Evolutionary conservation across 2,888 invertebrate species (phyloP).

Genomic region (Dasysyrphus tricinctus): DNA sequence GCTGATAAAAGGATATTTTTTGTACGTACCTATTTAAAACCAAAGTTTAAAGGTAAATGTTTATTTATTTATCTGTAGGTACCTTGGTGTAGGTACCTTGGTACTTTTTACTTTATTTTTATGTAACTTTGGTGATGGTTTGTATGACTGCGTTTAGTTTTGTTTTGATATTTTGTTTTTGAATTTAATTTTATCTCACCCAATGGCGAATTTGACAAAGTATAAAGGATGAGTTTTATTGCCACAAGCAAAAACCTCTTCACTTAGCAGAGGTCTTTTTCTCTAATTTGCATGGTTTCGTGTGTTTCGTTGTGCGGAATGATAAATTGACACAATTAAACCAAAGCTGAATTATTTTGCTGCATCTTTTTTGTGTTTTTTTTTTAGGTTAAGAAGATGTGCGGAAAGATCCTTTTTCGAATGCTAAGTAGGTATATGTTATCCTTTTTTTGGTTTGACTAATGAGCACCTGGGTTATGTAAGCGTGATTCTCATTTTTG

Average conservation of each 20-base stretch:
- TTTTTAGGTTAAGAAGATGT: not conserved
- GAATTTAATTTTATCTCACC: not conserved
- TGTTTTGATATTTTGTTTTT: not conserved
- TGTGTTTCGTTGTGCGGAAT: conserved; percentile 8
- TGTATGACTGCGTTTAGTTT: conserved; percentile 21
- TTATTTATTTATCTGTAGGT: conserved; percentile 19
- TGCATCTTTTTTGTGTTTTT: not conserved
- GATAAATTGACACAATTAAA: conserved; percentile 31
- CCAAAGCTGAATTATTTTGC: conserved; percentile 17
- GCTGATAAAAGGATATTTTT: conserved; percentile 1
- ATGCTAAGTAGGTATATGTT: conserved; percentile 4
- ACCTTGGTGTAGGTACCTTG: too few relatives aligned
- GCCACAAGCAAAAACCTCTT: not conserved
- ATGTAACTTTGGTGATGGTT: conserved; percentile 15
- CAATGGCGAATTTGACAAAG: not conserved
- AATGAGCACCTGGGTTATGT: not conserved
- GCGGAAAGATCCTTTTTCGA: not conserved
- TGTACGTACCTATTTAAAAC: conserved; percentile 25
- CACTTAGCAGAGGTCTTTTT: not conserved
- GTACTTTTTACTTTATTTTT: conserved; percentile 4
- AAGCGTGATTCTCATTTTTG: too few relatives aligned
- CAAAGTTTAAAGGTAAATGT: conserved; percentile 30
- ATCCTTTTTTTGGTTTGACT: conserved; percentile 15
- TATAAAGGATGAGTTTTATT: not conserved
- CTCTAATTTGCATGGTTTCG: conserved; percentile 14